A percentile compares a stretch with the other conserved stretches of the same genome.
Evolutionary conservation across 2,888 invertebrate genomes (phyloP).

Genomic region (Melieria crassipennis): DNA sequence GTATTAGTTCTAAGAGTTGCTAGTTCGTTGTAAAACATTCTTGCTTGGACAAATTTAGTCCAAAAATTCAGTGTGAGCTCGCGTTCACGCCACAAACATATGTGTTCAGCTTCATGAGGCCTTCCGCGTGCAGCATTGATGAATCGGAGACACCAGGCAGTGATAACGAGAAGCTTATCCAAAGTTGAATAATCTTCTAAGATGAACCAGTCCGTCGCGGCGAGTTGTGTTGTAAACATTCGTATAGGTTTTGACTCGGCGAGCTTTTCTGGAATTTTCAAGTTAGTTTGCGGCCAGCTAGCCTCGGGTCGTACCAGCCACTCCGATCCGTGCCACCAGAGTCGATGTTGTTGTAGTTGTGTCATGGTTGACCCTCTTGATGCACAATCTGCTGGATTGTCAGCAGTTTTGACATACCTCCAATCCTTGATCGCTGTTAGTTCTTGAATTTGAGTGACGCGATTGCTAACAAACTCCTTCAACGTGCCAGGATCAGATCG

Average conservation of each 20-base stretch:
- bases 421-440: no score
- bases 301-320: neutral
- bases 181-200: neutral
- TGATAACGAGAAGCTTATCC: neutral
- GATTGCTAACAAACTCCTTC: no score
- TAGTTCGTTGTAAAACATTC: constrained; percentile 16
- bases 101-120: neutral
- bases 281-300: neutral
- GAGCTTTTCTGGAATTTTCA: neutral
- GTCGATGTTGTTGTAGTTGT: no score
- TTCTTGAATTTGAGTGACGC: no score
- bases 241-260: neutral
- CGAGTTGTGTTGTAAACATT: neutral
- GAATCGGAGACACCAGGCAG: constrained; percentile 9
- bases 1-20: neutral
- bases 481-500: constrained; percentile 3
- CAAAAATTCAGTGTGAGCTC: neutral
- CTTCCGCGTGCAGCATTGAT: neutral
- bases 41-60: constrained; percentile 10
- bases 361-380: no score
- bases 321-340: no score
- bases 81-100: neutral
- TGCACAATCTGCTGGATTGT: no score
- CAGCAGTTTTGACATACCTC: no score
- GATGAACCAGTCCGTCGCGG: neutral